A percentile compares a stretch with the other conserved stretches of the same genome.
phyloP scores from a whole-genome alignment of 2,113 vertebrate genomes.

The Ailuropoda melanoleuca region DNA sequence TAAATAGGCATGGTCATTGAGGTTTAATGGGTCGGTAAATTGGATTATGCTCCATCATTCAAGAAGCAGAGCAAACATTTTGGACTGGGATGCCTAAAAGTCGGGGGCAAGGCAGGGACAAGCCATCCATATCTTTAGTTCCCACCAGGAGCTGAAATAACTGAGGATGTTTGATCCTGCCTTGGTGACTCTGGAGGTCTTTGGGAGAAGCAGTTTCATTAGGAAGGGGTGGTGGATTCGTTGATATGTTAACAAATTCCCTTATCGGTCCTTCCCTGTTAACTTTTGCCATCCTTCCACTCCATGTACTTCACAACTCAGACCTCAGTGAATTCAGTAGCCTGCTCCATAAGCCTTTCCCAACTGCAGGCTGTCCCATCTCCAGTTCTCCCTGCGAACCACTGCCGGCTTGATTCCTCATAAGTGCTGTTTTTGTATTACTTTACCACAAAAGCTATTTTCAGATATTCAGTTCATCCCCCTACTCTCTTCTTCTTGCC shows the following conservation, averaged over 20 bases:
- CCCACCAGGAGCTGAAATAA: background rate
- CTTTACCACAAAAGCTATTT: background rate
- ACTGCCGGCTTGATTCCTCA: background rate
- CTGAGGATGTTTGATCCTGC: background rate
- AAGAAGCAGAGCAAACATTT: background rate
- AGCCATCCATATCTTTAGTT: background rate
- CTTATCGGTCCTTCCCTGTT: background rate
- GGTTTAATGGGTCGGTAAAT: background rate
- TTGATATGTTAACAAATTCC: background rate
- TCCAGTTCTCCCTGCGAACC: background rate
- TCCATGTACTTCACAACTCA: background rate
- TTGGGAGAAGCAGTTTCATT: background rate
- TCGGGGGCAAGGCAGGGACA: background rate
- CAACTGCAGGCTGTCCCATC: background rate
- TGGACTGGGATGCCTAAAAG: background rate
- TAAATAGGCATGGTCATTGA: background rate
- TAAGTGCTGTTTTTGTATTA: background rate
- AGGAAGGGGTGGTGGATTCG: background rate
- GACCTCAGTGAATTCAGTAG: background rate
- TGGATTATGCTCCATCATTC: background rate
- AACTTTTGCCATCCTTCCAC: background rate
- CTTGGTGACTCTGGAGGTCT: background rate
- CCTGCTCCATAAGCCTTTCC: background rate
- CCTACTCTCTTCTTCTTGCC: background rate
- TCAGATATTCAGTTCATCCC: background rate